Base-by-base conservation (phyloP, 2,888 invertebrate genomes). In the Temnothorax unifasciatus region DNA sequence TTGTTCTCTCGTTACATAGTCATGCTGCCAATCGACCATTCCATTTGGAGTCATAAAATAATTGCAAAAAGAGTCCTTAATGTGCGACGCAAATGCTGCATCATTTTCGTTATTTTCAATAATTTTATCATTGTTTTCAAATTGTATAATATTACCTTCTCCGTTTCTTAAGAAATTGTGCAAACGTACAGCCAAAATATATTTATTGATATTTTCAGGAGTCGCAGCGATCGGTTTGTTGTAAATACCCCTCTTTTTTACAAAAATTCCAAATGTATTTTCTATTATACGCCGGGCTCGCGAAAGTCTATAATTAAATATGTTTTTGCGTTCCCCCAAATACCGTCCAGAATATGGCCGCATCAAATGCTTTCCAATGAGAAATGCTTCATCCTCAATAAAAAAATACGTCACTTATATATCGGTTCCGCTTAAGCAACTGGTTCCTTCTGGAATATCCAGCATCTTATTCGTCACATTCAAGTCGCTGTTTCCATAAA, bases 301-400 rank as follows among this genome's bases (percentile, higher is more conserved):
- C 50, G 50, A 69, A 29, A 69, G 29, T n/a, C 29, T 69, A 34
- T 50, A 69, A 69, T 69, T 69, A 3, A 69, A 69, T 50, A 69
- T 50, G 6, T 52, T 69, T 50, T 69, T 69, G 34, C 5, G 34
- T 50, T 69, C 13, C n/a, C 9, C 69, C 18, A 69, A 0, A 52
- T 69, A 69, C 4, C 29, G 9, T 18, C 69, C 69, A n/a, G 29
- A 52, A 69, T 69, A 69, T 29, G 50, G 50, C 13, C 69, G 50
- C 69, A 69, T 69, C 1, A 69, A 52, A 69, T 69, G 69, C n/a
- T 69, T 52, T 69, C n/a, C 50, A 69, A 69, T 0, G 3, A 34
- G 34, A 50, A 69, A 69, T 47, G 4, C 50, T 50, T 69, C 50
- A 50, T 69, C 34, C 5, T 13, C 69, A 34, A 69, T 52, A 69